A percentile compares a stretch with the other conserved stretches of the same genome.
These are phyloP conservation scores for Myotis myotis DNA, from an alignment of 2,797 vertebrate genomes.

Conservation along the genomic window DNA sequence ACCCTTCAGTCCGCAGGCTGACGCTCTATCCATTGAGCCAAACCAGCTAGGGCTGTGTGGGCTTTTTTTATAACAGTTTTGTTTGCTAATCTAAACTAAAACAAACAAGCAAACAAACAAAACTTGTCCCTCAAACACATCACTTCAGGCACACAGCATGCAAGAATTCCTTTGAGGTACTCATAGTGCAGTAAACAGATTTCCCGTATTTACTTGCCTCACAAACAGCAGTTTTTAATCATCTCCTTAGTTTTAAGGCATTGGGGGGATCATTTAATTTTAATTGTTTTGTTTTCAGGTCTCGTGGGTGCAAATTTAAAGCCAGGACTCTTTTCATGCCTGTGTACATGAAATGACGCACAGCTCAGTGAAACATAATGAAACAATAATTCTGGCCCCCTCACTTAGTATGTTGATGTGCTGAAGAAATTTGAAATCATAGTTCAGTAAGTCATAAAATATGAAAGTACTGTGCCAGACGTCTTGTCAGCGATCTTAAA, in stretches of 20 bases:
- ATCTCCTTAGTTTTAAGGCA: conserved; percentile 73
- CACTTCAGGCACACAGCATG: conserved; percentile 57
- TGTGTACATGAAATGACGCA: conserved; percentile 51
- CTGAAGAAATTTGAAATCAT: conserved; percentile 59
- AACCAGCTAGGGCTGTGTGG: no score
- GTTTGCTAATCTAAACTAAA: conserved; percentile 76
- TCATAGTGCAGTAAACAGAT: conserved; percentile 78
- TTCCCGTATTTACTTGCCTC: conserved; percentile 75
- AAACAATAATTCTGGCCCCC: conserved; percentile 48
- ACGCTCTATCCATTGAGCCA: no score
- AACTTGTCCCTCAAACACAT: conserved; percentile 64
- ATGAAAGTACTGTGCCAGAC: conserved; percentile 5
- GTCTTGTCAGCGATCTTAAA: conserved; percentile 55
- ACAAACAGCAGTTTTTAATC: conserved; percentile 79
- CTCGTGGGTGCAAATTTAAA: conserved; percentile 70
- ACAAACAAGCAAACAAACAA: conserved; percentile 1
- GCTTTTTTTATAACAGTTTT: conserved; percentile 28
- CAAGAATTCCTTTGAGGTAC: conserved; percentile 76
- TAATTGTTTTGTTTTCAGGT: conserved; percentile 85
- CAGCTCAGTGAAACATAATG: conserved; percentile 40
- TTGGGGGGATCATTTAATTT: conserved; percentile 82
- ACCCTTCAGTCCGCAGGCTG: no score
- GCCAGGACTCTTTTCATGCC: conserved; percentile 66
- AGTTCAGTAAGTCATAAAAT: conserved; percentile 43
- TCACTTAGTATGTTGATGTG: conserved; percentile 61